These are phyloP conservation scores for Archegozetes longisetosus DNA, from an alignment of 1,140 invertebrate species.

Conservation along the genomic window DNA sequence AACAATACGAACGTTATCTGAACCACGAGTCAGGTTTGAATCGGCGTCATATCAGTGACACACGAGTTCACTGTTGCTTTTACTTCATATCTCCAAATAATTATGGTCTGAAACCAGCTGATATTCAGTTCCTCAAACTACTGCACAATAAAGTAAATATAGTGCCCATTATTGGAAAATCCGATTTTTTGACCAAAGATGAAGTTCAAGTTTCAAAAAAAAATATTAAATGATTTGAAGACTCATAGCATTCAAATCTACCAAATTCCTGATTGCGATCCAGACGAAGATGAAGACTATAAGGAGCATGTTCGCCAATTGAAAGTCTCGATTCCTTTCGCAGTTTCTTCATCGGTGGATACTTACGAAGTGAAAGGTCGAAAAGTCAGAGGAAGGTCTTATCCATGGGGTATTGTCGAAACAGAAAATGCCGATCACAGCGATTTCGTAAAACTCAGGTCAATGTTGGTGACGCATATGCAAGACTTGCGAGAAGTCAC, in stretches of 20 bases:
- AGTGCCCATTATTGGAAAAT: slow-evolving; percentile 96
- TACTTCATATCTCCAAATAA: slow-evolving; percentile 99
- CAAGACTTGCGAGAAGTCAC: slow-evolving; percentile 40
- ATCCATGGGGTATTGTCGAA: slow-evolving; percentile 47
- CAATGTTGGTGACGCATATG: slow-evolving; percentile 37
- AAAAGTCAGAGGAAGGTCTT: slow-evolving; percentile 36
- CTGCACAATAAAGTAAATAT: slow-evolving; percentile 92
- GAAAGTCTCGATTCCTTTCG: slow-evolving; percentile 27
- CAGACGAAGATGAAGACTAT: slow-evolving; percentile 31
- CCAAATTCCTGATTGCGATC: slow-evolving; percentile 38
- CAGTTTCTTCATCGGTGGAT: slow-evolving; percentile 28
- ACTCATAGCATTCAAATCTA: slow-evolving; percentile 44
- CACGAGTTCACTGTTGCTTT: slow-evolving; percentile 89
- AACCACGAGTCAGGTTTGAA: slow-evolving; percentile 80
- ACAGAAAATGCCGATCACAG: slow-evolving; percentile 48
- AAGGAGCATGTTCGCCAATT: slow-evolving; percentile 27
- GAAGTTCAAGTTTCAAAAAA: slow-evolving; percentile 78
- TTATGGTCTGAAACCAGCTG: slow-evolving; percentile 83
- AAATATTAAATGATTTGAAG: slow-evolving; percentile 32
- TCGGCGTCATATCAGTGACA: slow-evolving; percentile 76
- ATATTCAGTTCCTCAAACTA: slow-evolving; percentile 98
- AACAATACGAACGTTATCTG: slow-evolving; percentile 73
- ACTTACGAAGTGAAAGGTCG: slow-evolving; percentile 27
- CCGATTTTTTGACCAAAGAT: slow-evolving; percentile 90
- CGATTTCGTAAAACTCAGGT: slow-evolving; percentile 44